Conservation (phyloP, 2,888 invertebrate genomes). For the Cephus sareptanus region DNA sequence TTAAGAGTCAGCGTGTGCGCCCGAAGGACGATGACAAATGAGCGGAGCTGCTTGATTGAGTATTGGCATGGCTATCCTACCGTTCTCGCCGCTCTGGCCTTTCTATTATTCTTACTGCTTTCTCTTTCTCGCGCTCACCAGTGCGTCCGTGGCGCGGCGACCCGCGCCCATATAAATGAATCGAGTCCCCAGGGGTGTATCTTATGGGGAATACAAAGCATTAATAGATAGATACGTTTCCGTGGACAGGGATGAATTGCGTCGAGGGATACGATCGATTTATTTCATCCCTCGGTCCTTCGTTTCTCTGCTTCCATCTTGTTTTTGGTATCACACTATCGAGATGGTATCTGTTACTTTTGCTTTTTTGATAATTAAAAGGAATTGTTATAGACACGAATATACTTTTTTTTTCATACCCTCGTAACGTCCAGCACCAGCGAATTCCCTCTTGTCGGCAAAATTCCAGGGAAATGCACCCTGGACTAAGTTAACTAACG, state of each 20-base stretch:
- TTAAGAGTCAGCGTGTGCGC: constrained; percentile 14
- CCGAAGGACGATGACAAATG: constrained; percentile 51
- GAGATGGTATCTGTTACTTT: neutral
- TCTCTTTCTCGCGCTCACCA: neutral
- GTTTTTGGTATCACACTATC: neutral
- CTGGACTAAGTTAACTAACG: neutral
- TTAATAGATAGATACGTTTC: constrained; percentile 61
- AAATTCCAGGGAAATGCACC: neutral
- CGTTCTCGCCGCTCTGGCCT: neutral
- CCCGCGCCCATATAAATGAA: constrained; percentile 58
- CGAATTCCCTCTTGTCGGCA: neutral
- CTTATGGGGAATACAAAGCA: constrained; percentile 60
- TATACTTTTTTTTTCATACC: neutral
- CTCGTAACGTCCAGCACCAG: neutral
- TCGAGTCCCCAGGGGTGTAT: constrained; percentile 58
- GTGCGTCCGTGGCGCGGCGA: constrained; percentile 12
- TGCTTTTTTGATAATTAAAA: neutral
- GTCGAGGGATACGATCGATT: constrained; percentile 54
- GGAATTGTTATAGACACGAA: neutral
- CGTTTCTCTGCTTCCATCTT: neutral
- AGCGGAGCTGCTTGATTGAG: constrained; percentile 54
- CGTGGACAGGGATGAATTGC: constrained; percentile 59
- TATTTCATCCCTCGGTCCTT: constrained; percentile 36
- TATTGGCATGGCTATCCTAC: constrained; percentile 53
- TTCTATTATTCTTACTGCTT: neutral